Evolutionary conservation across 2,113 vertebrate genomes (phyloP), one percentile per base, ranked within the genome.

Genomic region (Phalacrocorax carbo): DNA sequence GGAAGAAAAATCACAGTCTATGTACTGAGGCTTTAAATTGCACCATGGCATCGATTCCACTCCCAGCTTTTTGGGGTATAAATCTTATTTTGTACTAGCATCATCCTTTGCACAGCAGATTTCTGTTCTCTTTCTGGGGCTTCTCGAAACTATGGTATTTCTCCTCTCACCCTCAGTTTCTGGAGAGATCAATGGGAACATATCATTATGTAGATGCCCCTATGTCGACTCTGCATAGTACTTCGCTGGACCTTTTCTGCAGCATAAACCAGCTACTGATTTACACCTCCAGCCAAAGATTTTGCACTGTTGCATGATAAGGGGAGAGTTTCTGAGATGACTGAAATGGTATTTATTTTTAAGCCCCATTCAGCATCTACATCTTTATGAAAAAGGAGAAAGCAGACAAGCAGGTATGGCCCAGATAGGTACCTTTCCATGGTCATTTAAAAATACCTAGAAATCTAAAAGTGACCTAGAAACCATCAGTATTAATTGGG

Each of bases 1-100:
- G 64, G 77, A 94, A 55, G 4, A 71, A 73, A 82, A 89, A 77
- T 36, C 62, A 77, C 58, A 81, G 4, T 8, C 54, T 62, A 13
- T 13, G 9, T 15, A 40, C 2, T 1, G 9, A 65, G 21, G 62
- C 38, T 84, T 86, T 73, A 52, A 69, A 70, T 3, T 13, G 26
- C 38, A 36, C 26, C 2, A 1, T 12, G 6, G 36, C 55, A 88
- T 65, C 0, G 0, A 61, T 54, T 60, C 51, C 22, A 29, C 25
- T 55, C 68, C 29, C 30, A 29, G 40, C 10, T 80, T 90, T 75
- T 62, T 13, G 10, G 30, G 68, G 25, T 8, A 57, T 22, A 88
- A 92, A 49, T 62, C 68, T 95, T 52, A 61, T 42, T 93, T 81
- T 44, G 32, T 25, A 40, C 8, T 15, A 79, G 15, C 14, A n/a